A percentile compares a stretch with the other conserved stretches of the same genome.
Conservation (phyloP, 2,888 invertebrate species). For the Onthophagus sagittarius region DNA sequence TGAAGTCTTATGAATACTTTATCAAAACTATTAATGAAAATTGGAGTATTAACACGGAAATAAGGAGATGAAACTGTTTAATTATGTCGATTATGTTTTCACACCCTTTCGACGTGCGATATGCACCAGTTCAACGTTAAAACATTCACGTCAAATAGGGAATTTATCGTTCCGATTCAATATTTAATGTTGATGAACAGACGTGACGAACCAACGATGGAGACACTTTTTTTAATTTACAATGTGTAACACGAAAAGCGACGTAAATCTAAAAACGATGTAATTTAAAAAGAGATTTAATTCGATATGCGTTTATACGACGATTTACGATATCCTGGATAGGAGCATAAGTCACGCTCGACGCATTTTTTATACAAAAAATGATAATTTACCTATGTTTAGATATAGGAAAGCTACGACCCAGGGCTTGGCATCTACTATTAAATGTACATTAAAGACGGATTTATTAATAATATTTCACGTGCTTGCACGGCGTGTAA, state of each 20-base stretch:
- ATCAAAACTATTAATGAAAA: slow-evolving; percentile 40
- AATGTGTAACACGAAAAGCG: neutral
- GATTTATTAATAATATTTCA: slow-evolving; percentile 19
- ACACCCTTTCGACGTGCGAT: neutral
- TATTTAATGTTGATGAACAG: neutral
- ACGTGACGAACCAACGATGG: slow-evolving; percentile 5
- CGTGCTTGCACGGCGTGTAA: slow-evolving; percentile 10
- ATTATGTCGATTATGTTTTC: slow-evolving; percentile 17
- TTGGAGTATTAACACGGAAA: slow-evolving; percentile 28
- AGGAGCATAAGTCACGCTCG: slow-evolving; percentile 8
- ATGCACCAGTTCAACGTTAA: neutral
- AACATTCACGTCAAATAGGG: neutral
- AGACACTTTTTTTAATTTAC: slow-evolving; percentile 5
- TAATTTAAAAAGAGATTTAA: no score
- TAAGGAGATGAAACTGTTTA: slow-evolving; percentile 23
- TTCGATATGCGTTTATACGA: neutral
- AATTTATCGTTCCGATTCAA: neutral
- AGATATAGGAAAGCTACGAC: slow-evolving; percentile 5
- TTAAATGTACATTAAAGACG: slow-evolving; percentile 17
- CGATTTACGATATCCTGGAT: slow-evolving; percentile 5
- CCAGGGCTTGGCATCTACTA: neutral
- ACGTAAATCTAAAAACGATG: no score
- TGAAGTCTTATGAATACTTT: slow-evolving; percentile 34
- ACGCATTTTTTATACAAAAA: neutral
- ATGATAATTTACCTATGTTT: slow-evolving; percentile 12